Base-by-base conservation (phyloP, 1,140 invertebrate species). In the Calephelis nemesis region DNA sequence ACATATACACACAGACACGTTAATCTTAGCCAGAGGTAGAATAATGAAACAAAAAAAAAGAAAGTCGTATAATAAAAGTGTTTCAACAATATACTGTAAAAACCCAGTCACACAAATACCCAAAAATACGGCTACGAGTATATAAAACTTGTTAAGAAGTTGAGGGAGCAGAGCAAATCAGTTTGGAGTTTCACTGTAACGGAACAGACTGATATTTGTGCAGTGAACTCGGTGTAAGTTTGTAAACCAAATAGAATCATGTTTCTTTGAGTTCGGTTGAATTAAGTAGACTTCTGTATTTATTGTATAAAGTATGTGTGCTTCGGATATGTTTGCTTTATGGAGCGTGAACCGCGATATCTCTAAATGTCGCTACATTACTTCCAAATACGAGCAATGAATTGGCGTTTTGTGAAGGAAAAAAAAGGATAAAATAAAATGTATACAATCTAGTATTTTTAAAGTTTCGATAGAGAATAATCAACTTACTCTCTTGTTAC, bases 321-420 rank as follows among this genome's bases (percentile, higher is more conserved):
- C 49, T 69, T 70, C 63, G 76, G 68, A 75, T 77, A 74, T 72
- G 70, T 77, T 77, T 82, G 79, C 71, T 83, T 80, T 82, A 84
- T 85, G 77, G 80, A 82, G 78, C 79, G 83, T 83, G 73, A 85
- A 85, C 71, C 62, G 30, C 30, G 30, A 80, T 84, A 82, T 78
- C 82, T 75, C 73, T 74, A 71, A 74, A 79, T 72, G 73, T 75
- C 65, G 69, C 70, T 73, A 70, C 78, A 73, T 81, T 74, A 77
- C 69, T 74, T 72, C 60, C 62, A 77, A 60, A 60, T 39, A 30
- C 52, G 39, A 39, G 54, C 15, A 60, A 60, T 60, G 39, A 40
- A 60, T 60, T 60, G 54, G 30, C 54, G 30, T 19, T n/a, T 60
- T 39, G 54, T 42, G 54, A 39, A 39, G 54, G 39, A n/a, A n/a